A percentile compares a stretch with the other conserved stretches of the same genome.
phyloP scores from a whole-genome alignment of 64 coral and sea anemone species.

The Astreopora myriophthalma region DNA sequence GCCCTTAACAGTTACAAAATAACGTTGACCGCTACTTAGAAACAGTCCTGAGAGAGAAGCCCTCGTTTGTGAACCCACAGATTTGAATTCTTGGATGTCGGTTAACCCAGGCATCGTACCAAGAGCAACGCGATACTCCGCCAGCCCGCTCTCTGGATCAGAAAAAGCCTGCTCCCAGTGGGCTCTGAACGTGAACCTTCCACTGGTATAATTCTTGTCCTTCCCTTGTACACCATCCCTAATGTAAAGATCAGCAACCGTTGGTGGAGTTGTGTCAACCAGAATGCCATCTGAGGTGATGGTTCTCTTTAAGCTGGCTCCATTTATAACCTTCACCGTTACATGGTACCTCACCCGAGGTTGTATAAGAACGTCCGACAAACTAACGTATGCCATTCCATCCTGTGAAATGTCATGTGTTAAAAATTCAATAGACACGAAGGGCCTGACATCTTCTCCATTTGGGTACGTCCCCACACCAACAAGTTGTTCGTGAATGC shows the following conservation, averaged over 20 bases:
- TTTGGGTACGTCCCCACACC: conserved; percentile 95
- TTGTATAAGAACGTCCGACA: conserved; percentile 58
- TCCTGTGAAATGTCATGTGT: conserved; percentile 28
- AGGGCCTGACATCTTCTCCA: conserved; percentile 77
- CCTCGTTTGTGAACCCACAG: conserved; percentile 63
- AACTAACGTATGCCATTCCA: conserved; percentile 36
- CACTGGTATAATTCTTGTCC: conserved; percentile 77
- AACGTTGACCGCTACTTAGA: conserved; percentile 80
- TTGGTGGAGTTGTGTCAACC: conserved; percentile 73
- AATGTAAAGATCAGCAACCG: conserved; percentile 73
- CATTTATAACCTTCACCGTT: conserved; percentile 74
- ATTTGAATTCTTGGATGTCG: conserved; percentile 52
- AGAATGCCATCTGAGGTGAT: conserved; percentile 85
- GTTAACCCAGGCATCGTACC: conserved; percentile 61
- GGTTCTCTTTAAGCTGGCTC: conserved; percentile 76
- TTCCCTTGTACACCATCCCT: conserved; percentile 80
- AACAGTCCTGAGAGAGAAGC: conserved; percentile 50
- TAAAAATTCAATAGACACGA: conserved; percentile 37
- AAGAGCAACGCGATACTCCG: conserved; percentile 70
- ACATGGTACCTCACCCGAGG: conserved; percentile 90
- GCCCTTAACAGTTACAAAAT: conserved; percentile 78
- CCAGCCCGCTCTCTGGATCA: conserved; percentile 80
- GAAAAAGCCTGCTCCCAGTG: conserved; percentile 95
- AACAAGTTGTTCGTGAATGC: conserved; percentile 46
- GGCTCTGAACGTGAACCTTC: conserved; percentile 59